phyloP scores from a whole-genome alignment of 2,888 invertebrate species.

The Ptilodon capucinus region DNA sequence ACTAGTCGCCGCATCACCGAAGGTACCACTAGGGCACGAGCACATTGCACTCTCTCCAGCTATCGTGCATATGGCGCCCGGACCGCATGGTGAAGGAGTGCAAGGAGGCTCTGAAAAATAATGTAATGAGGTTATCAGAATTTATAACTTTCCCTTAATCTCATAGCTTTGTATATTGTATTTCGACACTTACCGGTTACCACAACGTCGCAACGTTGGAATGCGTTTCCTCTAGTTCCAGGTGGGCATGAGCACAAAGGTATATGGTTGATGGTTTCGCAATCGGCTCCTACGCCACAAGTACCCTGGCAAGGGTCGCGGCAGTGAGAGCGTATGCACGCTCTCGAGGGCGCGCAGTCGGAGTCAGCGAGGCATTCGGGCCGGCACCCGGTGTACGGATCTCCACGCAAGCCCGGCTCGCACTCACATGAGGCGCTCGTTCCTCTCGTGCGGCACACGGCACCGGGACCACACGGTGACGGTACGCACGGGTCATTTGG shows the following conservation, averaged over 20 bases:
- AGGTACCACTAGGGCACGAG: constrained; percentile 89
- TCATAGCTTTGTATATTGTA: too few species aligned
- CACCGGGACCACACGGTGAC: constrained; percentile 92
- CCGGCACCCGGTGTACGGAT: constrained; percentile 89
- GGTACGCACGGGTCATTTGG: constrained; percentile 90
- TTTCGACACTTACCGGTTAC: constrained; percentile 51
- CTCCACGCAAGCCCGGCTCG: constrained; percentile 87
- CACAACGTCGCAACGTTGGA: constrained; percentile 82
- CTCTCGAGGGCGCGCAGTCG: constrained; percentile 92
- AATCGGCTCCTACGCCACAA: constrained; percentile 92
- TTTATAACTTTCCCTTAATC: too few species aligned
- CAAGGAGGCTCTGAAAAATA: constrained; percentile 83
- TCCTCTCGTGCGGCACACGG: constrained; percentile 89
- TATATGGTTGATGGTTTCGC: constrained; percentile 87
- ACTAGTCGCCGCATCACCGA: constrained; percentile 87
- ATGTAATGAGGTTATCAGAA: too few species aligned
- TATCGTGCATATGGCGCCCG: constrained; percentile 86
- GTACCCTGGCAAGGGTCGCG: constrained; percentile 91
- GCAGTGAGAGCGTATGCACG: constrained; percentile 92
- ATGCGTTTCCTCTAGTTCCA: constrained; percentile 87
- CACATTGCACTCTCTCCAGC: constrained; percentile 85
- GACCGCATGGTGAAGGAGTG: constrained; percentile 89
- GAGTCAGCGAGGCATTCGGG: constrained; percentile 94
- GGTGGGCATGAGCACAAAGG: constrained; percentile 88
- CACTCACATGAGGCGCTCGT: constrained; percentile 88